A percentile compares a stretch with the other conserved stretches of the same genome.
Conservation (phyloP, 1,140 invertebrate genomes). For the Phymorhynchus buccinoides region DNA sequence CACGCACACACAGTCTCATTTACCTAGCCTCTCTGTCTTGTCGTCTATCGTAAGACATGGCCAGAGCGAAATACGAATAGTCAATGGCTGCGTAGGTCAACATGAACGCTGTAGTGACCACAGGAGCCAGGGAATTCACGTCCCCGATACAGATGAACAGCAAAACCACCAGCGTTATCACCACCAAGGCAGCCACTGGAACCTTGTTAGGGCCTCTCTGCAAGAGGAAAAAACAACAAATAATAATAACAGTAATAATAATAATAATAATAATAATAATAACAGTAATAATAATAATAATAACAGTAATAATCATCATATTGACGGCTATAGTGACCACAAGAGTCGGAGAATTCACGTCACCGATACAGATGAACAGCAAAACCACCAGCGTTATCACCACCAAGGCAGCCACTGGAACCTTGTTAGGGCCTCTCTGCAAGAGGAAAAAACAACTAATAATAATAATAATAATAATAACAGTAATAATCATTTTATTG, state of each 20-base stretch:
- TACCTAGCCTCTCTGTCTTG: no score
- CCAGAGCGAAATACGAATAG: conserved; percentile 97
- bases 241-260: no score
- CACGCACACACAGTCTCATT: no score
- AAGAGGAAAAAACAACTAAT: conserved; percentile 61
- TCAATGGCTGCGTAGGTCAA: neutral
- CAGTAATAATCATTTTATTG: neutral
- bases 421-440: conserved; percentile 94
- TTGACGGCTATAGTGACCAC: conserved; percentile 94
- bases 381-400: conserved; percentile 78
- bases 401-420: conserved; percentile 91
- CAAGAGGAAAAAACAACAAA: no score
- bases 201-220: conserved; percentile 96
- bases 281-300: no score
- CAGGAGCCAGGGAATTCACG: conserved; percentile 94
- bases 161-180: conserved; percentile 94
- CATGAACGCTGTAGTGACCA: conserved; percentile 89
- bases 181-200: conserved; percentile 88
- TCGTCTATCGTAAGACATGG: conserved; percentile 95
- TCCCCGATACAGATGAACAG: conserved; percentile 94
- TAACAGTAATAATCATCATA: neutral
- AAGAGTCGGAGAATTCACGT: conserved; percentile 94
- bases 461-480: conserved; percentile 27
- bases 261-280: no score
- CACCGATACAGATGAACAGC: conserved; percentile 92